Evolutionary conservation across 2,113 vertebrate species (phyloP).

Genomic region (Dicaeum eximium): DNA sequence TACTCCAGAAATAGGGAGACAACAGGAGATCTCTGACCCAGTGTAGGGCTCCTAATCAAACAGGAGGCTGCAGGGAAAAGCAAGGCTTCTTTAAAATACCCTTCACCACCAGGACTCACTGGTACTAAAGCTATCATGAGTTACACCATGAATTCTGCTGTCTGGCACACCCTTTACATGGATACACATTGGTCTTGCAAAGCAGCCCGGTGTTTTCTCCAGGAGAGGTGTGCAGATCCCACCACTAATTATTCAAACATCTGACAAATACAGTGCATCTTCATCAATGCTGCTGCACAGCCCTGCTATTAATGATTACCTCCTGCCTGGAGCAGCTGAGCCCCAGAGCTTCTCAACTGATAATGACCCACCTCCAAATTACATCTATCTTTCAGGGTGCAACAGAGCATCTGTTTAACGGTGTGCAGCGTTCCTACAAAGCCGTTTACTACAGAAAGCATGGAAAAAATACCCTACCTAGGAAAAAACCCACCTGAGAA

Average conservation of each 20-base stretch:
- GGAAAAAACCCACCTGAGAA: background rate
- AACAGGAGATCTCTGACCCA: background rate
- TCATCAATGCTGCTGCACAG: background rate
- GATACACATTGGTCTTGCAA: background rate
- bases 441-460: background rate
- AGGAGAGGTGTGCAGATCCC: background rate
- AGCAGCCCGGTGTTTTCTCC: background rate
- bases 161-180: background rate
- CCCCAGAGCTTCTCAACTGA: background rate
- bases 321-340: background rate
- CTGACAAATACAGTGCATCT: background rate
- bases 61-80: background rate
- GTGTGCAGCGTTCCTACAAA: background rate
- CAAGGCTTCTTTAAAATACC: background rate
- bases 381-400: background rate
- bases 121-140: background rate
- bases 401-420: constrained; percentile 9
- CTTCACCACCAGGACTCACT: background rate
- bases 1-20: background rate
- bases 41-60: background rate
- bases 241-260: background rate
- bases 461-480: background rate
- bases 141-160: background rate
- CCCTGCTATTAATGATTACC: background rate
- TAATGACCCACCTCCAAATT: background rate